phyloP scores from a whole-genome alignment of 2,888 invertebrate genomes.

The Limenitis arthemis region DNA sequence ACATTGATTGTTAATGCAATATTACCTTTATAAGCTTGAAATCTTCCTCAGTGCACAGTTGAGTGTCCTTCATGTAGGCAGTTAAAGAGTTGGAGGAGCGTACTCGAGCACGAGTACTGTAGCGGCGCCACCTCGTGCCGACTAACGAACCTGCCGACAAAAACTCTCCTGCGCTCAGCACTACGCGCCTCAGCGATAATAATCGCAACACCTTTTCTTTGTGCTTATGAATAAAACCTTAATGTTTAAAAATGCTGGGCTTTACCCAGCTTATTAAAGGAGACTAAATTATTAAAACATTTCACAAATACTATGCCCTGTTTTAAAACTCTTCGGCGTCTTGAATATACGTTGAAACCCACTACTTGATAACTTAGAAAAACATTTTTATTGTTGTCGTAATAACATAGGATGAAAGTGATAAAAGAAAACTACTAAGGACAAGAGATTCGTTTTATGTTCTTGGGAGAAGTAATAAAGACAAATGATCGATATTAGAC shows the following conservation, averaged over 20 bases:
- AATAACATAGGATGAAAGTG: conserved; percentile 33
- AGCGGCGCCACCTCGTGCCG: conserved; percentile 60
- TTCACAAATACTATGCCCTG: conserved; percentile 3
- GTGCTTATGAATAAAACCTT: conserved; percentile 36
- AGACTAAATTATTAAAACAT: conserved; percentile 12
- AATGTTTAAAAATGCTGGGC: conserved; percentile 32
- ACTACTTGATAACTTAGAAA: conserved; percentile 21
- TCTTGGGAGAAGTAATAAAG: conserved; percentile 46
- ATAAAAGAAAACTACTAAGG: conserved; percentile 34
- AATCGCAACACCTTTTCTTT: conserved; percentile 37
- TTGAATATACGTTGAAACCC: conserved; percentile 14
- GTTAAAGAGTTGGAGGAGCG: conserved; percentile 70
- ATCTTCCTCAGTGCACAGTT: conserved; percentile 61
- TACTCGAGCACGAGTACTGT: conserved; percentile 64
- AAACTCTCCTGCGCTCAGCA: conserved; percentile 40
- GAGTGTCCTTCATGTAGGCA: conserved; percentile 70
- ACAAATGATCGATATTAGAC: conserved; percentile 40
- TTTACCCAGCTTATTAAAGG: conserved; percentile 25
- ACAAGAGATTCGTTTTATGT: conserved; percentile 46
- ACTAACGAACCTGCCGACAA: conserved; percentile 67
- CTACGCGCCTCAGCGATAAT: conserved; percentile 30
- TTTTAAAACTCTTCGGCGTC: conserved; percentile 11
- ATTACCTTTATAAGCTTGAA: no score
- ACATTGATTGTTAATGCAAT: no score
- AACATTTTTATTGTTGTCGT: conserved; percentile 28